Evolutionary conservation across 2,797 vertebrate genomes (phyloP).

Genomic region (Protosalanx chinensis): DNA sequence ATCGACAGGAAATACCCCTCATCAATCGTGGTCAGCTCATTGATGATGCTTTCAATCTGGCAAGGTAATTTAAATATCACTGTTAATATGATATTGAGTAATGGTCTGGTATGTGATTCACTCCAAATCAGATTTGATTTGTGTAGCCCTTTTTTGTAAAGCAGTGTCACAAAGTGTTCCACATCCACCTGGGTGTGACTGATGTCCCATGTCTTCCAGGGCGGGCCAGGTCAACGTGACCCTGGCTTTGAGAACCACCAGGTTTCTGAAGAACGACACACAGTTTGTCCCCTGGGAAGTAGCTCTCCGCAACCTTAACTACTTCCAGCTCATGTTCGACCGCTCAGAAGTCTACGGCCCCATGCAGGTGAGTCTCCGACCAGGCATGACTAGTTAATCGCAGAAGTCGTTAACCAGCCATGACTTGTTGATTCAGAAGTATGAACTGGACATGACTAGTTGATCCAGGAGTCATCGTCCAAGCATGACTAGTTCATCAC

Average conservation of each 20-base stretch:
- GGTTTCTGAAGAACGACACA: constrained; percentile 65
- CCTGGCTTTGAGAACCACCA: constrained; percentile 70
- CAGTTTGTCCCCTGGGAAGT: constrained; percentile 69
- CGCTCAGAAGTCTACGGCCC: constrained; percentile 74
- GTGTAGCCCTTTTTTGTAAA: no score
- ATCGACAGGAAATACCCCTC: constrained; percentile 64
- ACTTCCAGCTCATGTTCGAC: constrained; percentile 74
- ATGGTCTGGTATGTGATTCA: no score
- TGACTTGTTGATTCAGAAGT: background rate
- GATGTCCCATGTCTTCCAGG: constrained; percentile 46
- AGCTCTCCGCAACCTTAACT: constrained; percentile 59
- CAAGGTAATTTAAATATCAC: constrained; percentile 58
- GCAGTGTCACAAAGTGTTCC: no score
- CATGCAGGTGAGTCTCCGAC: constrained; percentile 61
- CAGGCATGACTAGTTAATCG: background rate
- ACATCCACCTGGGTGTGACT: background rate
- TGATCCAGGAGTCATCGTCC: background rate
- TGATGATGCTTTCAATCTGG: constrained; percentile 75
- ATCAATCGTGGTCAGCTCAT: constrained; percentile 74
- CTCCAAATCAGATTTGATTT: background rate
- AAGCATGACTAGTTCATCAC: background rate
- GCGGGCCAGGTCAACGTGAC: constrained; percentile 61
- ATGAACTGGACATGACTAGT: background rate
- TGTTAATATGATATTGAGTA: background rate
- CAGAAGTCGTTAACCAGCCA: background rate